Evolutionary conservation across 2,797 vertebrate genomes (phyloP).

Genomic region (Onychomys torridus): DNA sequence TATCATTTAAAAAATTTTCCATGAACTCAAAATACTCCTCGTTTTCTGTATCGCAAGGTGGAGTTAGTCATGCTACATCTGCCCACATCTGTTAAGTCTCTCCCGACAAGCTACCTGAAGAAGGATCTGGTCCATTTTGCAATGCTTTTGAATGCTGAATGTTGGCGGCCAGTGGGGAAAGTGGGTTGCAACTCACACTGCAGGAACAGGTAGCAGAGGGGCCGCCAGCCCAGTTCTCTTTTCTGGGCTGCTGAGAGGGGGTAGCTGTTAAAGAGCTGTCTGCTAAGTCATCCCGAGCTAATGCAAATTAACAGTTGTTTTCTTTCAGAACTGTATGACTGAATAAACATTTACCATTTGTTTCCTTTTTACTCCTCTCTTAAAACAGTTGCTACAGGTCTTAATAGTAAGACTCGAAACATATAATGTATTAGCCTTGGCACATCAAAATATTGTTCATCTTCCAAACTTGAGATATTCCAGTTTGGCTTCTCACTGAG

Average conservation of each 20-base stretch:
- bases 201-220: conserved; percentile 65
- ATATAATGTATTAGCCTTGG: conserved; percentile 83
- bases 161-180: not conserved
- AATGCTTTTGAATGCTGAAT: conserved; percentile 32
- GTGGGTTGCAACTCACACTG: not conserved
- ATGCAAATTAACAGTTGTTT: conserved; percentile 84
- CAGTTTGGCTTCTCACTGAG: conserved; percentile 82
- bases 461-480: conserved; percentile 83
- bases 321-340: conserved; percentile 81
- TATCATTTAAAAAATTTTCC: conserved; percentile 6
- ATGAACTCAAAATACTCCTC: not conserved
- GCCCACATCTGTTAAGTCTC: not conserved
- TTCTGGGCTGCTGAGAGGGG: conserved; percentile 73
- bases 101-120: not conserved
- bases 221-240: not conserved
- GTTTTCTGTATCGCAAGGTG: conserved; percentile 21
- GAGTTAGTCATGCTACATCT: not conserved
- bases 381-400: conserved; percentile 83
- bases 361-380: conserved; percentile 81
- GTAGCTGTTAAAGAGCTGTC: conserved; percentile 79
- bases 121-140: not conserved
- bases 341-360: conserved; percentile 84
- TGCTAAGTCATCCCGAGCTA: conserved; percentile 75
- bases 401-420: conserved; percentile 83
- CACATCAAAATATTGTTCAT: conserved; percentile 84